These are phyloP conservation scores for Cynodonichthys magdalenae DNA, from an alignment of 2,797 vertebrate genomes.

Conservation along the genomic window DNA sequence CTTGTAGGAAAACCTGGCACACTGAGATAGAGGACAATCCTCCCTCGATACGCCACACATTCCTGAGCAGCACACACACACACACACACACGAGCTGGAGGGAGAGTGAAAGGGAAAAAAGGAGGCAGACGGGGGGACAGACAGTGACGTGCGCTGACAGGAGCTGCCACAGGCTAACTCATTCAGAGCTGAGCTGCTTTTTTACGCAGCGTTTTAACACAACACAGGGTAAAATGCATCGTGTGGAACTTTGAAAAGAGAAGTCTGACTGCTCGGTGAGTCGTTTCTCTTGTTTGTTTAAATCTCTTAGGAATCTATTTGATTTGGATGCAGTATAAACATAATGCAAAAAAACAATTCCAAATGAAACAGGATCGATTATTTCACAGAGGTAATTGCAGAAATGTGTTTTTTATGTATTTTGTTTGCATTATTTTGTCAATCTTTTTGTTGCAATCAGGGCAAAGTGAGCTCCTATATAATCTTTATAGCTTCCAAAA, in stretches of 20 bases:
- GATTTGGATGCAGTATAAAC: background rate
- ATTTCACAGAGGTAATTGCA: no score
- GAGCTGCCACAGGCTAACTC: constrained; percentile 5
- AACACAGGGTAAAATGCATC: constrained; percentile 3
- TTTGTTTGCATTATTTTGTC: background rate
- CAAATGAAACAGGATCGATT: background rate
- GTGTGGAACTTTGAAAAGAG: constrained; percentile 5
- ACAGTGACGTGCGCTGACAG: background rate
- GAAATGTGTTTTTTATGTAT: no score
- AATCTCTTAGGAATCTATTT: background rate
- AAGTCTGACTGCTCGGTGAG: constrained; percentile 14
- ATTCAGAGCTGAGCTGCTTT: constrained; percentile 31
- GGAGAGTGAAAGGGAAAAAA: constrained; percentile 2
- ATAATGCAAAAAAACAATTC: background rate
- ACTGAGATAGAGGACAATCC: background rate
- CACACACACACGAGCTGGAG: constrained; percentile 1
- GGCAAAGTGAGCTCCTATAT: background rate
- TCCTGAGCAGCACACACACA: constrained; percentile 18
- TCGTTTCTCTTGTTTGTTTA: constrained; percentile 2
- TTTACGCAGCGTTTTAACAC: background rate
- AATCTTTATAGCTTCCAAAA: no score
- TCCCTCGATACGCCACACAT: constrained; percentile 20
- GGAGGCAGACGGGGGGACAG: background rate
- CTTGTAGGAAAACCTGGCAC: background rate
- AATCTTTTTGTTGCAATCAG: no score